Evolutionary conservation across 23 tunicate species (phyloP).

Genomic region (Diplosoma virens): DNA sequence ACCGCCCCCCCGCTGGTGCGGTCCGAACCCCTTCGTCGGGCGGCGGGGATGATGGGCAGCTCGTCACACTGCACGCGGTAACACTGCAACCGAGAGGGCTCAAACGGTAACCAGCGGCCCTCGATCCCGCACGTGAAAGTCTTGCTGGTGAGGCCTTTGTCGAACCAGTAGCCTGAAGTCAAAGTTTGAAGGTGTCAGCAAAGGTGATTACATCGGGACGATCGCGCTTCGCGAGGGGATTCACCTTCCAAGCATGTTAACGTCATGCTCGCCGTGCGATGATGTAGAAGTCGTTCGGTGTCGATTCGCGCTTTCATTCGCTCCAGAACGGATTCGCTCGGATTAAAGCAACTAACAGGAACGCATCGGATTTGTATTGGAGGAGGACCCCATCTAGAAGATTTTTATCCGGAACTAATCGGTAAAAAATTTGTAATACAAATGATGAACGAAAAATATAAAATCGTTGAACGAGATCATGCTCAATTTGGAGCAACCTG

Average conservation of each 20-base stretch:
- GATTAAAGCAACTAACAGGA: conserved; percentile 21
- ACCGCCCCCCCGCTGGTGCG: conserved; percentile 35
- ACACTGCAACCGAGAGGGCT: conserved; percentile 35
- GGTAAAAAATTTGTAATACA: background rate
- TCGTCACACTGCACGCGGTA: conserved; percentile 28
- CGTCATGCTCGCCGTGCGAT: background rate
- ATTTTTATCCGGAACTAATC: background rate
- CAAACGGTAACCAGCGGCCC: conserved; percentile 63
- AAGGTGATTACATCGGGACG: too few relatives aligned
- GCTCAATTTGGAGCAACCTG: too few relatives aligned
- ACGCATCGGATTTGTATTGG: background rate
- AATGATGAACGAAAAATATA: background rate
- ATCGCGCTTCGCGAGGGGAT: too few relatives aligned
- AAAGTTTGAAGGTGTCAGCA: too few relatives aligned
- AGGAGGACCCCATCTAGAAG: conserved; percentile 60
- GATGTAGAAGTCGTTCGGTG: background rate
- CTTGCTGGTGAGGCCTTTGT: conserved; percentile 18
- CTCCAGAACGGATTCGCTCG: background rate
- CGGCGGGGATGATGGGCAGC: conserved; percentile 51
- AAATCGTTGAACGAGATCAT: too few relatives aligned
- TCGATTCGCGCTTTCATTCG: conserved; percentile 9
- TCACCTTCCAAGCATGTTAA: conserved; percentile 40
- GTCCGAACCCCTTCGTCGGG: conserved; percentile 54
- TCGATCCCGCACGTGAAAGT: conserved; percentile 35
- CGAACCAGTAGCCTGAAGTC: conserved; percentile 75